phyloP scores from a whole-genome alignment of 2,888 invertebrate species.

The Oscheius sp. region DNA sequence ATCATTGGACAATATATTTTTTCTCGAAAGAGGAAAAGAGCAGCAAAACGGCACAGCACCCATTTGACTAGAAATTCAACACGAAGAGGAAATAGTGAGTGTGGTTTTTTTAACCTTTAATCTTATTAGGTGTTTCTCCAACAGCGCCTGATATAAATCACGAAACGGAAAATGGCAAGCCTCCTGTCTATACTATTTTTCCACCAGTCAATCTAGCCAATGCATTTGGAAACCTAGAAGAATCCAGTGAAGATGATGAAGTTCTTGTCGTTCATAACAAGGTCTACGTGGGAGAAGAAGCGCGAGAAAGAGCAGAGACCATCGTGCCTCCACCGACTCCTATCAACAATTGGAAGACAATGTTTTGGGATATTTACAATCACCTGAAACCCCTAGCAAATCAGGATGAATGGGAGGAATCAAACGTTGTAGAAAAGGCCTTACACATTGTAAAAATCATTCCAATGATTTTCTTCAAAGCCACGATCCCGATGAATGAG shows the following conservation, averaged over 20 bases:
- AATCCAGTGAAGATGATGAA: constrained; percentile 35
- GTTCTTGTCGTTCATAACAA: constrained; percentile 47
- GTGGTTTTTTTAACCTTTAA: not conserved
- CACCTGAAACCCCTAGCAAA: constrained; percentile 18
- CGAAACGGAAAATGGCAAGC: constrained; percentile 7
- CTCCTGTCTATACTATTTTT: constrained; percentile 22
- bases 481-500: constrained; percentile 76
- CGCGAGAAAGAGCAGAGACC: constrained; percentile 44
- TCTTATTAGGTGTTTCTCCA: constrained; percentile 7
- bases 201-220: constrained; percentile 27
- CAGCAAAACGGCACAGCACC: not conserved
- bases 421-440: constrained; percentile 22
- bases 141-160: not conserved
- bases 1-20: constrained; percentile 70
- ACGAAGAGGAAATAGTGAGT: constrained; percentile 15
- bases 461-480: constrained; percentile 73
- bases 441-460: constrained; percentile 70
- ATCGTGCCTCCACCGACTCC: constrained; percentile 13
- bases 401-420: constrained; percentile 26
- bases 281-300: constrained; percentile 49
- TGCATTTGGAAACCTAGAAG: constrained; percentile 18
- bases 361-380: constrained; percentile 24
- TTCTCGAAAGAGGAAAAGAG: constrained; percentile 9
- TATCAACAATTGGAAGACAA: constrained; percentile 15
- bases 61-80: constrained; percentile 2